A percentile compares a stretch with the other conserved stretches of the same genome.
Conservation (phyloP, 2,888 invertebrate species). For the Silvanus unidentatus region DNA sequence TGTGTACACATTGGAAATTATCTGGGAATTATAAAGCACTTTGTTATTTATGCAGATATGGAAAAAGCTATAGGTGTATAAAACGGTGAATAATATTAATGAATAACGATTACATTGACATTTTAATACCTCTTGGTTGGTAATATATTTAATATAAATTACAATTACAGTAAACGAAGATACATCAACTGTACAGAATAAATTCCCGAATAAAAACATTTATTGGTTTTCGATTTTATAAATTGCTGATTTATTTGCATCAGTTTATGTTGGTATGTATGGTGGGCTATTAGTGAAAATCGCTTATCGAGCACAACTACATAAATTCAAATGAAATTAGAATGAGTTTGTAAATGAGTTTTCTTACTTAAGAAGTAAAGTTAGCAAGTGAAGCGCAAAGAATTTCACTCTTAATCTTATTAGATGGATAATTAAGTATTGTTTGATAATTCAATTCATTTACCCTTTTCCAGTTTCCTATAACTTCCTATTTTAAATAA, state of each 20-base stretch:
- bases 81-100: too few relatives aligned
- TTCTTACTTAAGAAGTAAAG: conserved; percentile 31
- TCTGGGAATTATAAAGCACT: too few relatives aligned
- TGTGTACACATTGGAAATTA: too few relatives aligned
- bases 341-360: conserved; percentile 44
- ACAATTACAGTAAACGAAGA: too few relatives aligned
- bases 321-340: conserved; percentile 42
- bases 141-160: too few relatives aligned
- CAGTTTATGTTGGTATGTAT: neutral
- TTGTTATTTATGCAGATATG: too few relatives aligned
- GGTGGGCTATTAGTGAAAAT: neutral
- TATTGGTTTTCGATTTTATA: too few relatives aligned
- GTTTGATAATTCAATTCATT: conserved; percentile 32
- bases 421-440: conserved; percentile 44
- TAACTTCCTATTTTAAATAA: conserved; percentile 7
- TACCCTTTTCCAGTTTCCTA: conserved; percentile 16
- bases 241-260: neutral
- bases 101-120: too few relatives aligned
- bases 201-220: too few relatives aligned
- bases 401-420: conserved; percentile 41
- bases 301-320: neutral
- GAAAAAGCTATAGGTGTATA: too few relatives aligned
- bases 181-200: too few relatives aligned
- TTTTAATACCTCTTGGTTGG: too few relatives aligned
- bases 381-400: conserved; percentile 38